Evolutionary conservation across 1,140 invertebrate species (phyloP), one percentile per base, ranked within the genome.

Genomic region (Antheraea pernyi): DNA sequence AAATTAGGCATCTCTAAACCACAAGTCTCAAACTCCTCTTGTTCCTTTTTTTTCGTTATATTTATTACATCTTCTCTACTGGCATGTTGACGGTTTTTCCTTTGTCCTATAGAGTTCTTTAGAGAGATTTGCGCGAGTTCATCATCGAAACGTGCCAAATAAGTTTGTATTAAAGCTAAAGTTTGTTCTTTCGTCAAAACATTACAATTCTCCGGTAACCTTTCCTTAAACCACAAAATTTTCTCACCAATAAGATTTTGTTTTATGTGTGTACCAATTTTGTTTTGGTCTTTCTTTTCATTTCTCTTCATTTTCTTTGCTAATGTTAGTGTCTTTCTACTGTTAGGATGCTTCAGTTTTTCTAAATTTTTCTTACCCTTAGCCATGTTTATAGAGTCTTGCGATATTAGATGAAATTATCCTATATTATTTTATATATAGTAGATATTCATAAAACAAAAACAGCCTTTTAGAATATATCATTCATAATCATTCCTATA

Each of bases 281-380:
- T 96, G 10, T 87, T 86, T 80, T 95, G 95, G 62, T 95, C 94
- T 83, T 94, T 95, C 72, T 94, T 94, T 36, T 93, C 93, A 71
- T 93, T 90, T 75, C 94, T 95, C 66, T 94, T 94, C 11, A 94
- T 89, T 81, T 96, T 95, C 82, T 95, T 96, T 3, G 93, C 92
- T 42, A 97, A 85, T 13, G 95, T 94, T 72, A 94, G 93, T 0
- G 95, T 95, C 92, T 96, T 97, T 74, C 96, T 93, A 74, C 96
- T 97, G 79, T 96, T 96, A 9, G 96, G 96, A 91, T 97, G 96
- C 79, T 96, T 96, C 65, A 94, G 92, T 84, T 95, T 94, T 30
- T 93, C 86, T 16, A 95, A 72, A 75, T 74, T 85, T 63, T 82
- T 79, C 65, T 85, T 92, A 63, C 81, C 65, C 73, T 89, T 89